Base-by-base conservation (phyloP, 2,888 invertebrate species). In the Spilarctia lutea region DNA sequence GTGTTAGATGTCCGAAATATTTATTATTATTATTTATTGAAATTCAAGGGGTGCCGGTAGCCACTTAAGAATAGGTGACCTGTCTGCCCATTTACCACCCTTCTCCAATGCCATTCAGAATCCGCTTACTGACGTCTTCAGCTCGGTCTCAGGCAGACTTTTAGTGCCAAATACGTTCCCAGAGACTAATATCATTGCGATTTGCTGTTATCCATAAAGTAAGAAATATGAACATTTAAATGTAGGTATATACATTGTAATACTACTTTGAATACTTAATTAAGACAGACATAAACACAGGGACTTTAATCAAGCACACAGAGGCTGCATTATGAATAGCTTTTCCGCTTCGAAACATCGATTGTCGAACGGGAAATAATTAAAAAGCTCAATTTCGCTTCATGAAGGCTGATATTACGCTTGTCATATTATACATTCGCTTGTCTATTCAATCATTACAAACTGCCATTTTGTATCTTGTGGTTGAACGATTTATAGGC, bases 231-330 rank as follows among this genome's bases (percentile, higher is more conserved):
- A 48, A 48, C 18, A 20, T 6, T 6, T 48, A 48, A 20, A 48
- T 20, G 48, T 45, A 42, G 8, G 11, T 42, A 45, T 18, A 18
- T 20, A 24, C 48, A 48, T 20, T 48, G 20, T 20, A 20, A 48
- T 20, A 6, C 48, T 18, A 48, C 18, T 48, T 48, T 48, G 45
- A 48, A 48, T 48, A 7, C 16, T 48, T 48, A 48, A 48, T 52
- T 52, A 20, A 52, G 24, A 8, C 24, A 52, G 42, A 42, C 20
- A 52, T 10, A 24, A 20, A 24, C 7, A 24, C 2, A 52, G 52
- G 10, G 24, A 52, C 10, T 52, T 52, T 11, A 77, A 79, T 77
- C 79, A 66, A 39, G 65, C 73, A 52, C 72, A 71, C 75, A 77
- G 68, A 71, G 65, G 39, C 42, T 71, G n/a, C 56, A 72, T 70